phyloP scores from a whole-genome alignment of 2,113 vertebrate species.

The Callospermophilus lateralis region DNA sequence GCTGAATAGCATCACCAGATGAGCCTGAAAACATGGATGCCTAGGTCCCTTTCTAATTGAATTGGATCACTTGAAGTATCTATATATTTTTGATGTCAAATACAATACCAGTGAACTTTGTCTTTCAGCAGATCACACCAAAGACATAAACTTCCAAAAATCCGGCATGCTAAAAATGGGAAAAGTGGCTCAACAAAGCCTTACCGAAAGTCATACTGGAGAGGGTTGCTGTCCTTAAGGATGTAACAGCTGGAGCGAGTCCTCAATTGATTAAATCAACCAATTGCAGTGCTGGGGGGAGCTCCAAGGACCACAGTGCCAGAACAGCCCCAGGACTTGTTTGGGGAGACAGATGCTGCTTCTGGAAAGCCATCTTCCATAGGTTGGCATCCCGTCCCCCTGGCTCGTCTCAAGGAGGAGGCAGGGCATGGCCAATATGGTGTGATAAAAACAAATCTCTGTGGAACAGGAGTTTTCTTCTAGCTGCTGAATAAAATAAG shows the following conservation, averaged over 20 bases:
- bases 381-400: conserved; percentile 77
- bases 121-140: neutral
- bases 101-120: neutral
- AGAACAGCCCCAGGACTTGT: conserved; percentile 78
- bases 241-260: conserved; percentile 35
- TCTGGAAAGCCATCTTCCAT: conserved; percentile 80
- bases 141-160: neutral
- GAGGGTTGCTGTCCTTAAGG: conserved; percentile 63
- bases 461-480: conserved; percentile 11
- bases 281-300: conserved; percentile 79
- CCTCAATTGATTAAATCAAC: conserved; percentile 67
- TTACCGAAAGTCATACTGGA: conserved; percentile 61
- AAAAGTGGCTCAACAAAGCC: conserved; percentile 14
- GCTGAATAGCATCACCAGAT: neutral
- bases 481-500: conserved; percentile 72
- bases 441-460: conserved; percentile 74
- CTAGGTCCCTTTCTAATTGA: neutral
- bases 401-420: conserved; percentile 77
- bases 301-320: conserved; percentile 63
- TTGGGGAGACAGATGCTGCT: conserved; percentile 83
- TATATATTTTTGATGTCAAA: neutral
- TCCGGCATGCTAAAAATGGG: conserved; percentile 54
- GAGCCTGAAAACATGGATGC: neutral
- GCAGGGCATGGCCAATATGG: conserved; percentile 39
- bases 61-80: neutral